Base-by-base conservation (phyloP, 64 coral and sea anemone genomes). In the Anthopleura sola region DNA sequence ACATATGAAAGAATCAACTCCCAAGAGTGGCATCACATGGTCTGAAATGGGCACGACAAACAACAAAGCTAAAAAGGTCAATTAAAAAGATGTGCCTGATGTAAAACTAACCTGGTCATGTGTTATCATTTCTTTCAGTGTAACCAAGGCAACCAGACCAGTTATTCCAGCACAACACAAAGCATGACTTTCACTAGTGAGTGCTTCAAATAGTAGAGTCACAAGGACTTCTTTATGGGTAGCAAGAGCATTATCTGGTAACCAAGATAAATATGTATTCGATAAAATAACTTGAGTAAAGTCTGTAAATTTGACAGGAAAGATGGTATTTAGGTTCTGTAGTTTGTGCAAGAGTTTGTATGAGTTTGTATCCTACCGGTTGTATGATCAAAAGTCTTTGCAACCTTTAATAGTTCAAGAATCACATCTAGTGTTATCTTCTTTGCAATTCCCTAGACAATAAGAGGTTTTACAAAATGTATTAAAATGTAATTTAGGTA, bases 71-170 rank as follows among this genome's bases (percentile, higher is more conserved):
- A n/a, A n/a, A n/a, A n/a, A n/a, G n/a, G n/a, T n/a, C n/a, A n/a
- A n/a, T n/a, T n/a, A n/a, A n/a, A n/a, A n/a, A n/a, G n/a, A n/a
- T n/a, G 9, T 33, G 31, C 3, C 21, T 23, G 15, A 29, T 3
- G 13, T 32, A 13, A 29, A 58, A 80, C 79, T 74, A 37, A 68
- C 88, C 89, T 91, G 57, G 21, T 86, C n/a, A 33, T 81, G 84
- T 47, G 47, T n/a, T 78, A 86, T 49, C 14, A 86, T 64, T 79
- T 76, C 84, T 24, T 49, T 36, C 51, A 86, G 85, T 10, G 84
- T 85, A 37, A 91, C 83, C 75, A 91, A 50, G 18, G 75, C 83
- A 75, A 91, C 85, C 3, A 86, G 39, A 39, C 89, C 84, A 36
- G 84, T 69, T 47, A 91, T 85, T 29, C 49, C 76, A 46, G 36